These are phyloP conservation scores for Forbesichthys agassizii DNA, from an alignment of 2,113 vertebrate genomes.

Conservation along the genomic window DNA sequence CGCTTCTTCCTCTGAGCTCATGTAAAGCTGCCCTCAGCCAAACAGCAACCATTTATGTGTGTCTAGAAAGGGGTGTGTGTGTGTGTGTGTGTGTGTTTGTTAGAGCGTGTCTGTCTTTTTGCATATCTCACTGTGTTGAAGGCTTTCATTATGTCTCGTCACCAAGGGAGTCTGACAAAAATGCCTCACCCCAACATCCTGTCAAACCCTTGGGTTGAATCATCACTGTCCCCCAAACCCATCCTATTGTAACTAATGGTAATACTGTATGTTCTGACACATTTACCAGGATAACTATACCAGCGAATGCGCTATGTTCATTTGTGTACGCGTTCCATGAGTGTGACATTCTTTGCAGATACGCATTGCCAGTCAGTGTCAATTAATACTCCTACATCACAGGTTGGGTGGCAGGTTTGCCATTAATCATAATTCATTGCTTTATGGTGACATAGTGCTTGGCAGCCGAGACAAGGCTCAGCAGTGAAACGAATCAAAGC, in stretches of 20 bases:
- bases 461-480: slow-evolving; percentile 56
- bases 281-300: slow-evolving; percentile 37
- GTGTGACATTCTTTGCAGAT: slow-evolving; percentile 38
- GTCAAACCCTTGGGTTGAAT: slow-evolving; percentile 70
- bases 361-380: slow-evolving; percentile 54
- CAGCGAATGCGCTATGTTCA: background rate
- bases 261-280: slow-evolving; percentile 59
- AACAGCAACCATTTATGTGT: slow-evolving; percentile 61
- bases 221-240: slow-evolving; percentile 62
- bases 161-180: slow-evolving; percentile 66
- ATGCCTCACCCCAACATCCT: slow-evolving; percentile 74
- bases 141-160: slow-evolving; percentile 74
- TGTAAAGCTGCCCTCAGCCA: slow-evolving; percentile 49
- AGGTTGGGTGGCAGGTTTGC: slow-evolving; percentile 35
- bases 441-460: slow-evolving; percentile 58
- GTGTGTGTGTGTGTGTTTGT: slow-evolving; percentile 48
- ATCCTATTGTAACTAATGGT: slow-evolving; percentile 49
- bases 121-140: slow-evolving; percentile 60
- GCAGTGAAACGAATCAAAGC: slow-evolving; percentile 41
- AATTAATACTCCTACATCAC: slow-evolving; percentile 60
- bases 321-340: slow-evolving; percentile 9
- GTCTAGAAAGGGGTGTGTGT: slow-evolving; percentile 49
- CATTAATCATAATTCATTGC: slow-evolving; percentile 64
- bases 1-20: slow-evolving; percentile 71
- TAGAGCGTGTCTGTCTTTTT: slow-evolving; percentile 36